Conservation (phyloP, 1,140 invertebrate species). For the Calephelis virginiensis region DNA sequence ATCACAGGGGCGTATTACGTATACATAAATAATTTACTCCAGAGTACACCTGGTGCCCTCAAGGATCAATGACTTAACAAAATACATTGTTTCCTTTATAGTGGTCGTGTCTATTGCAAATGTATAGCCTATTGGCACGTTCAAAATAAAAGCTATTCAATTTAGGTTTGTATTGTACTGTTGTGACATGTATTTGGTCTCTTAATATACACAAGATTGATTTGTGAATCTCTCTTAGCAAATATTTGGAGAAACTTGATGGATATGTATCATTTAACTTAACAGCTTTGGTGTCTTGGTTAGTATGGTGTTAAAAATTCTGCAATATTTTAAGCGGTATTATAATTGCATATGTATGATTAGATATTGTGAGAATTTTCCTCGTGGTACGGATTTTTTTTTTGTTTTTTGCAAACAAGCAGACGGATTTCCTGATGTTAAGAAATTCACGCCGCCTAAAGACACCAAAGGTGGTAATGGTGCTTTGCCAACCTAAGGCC, state of each 20-base stretch:
- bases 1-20: too few relatives aligned
- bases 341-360: too few relatives aligned
- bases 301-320: too few relatives aligned
- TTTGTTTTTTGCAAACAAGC: too few relatives aligned
- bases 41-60: constrained; percentile 12
- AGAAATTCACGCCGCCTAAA: too few relatives aligned
- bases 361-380: too few relatives aligned
- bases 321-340: too few relatives aligned
- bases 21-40: not conserved
- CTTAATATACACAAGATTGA: constrained; percentile 61
- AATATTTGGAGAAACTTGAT: constrained; percentile 33
- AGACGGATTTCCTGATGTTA: too few relatives aligned
- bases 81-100: constrained; percentile 32
- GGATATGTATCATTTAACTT: constrained; percentile 9
- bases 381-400: too few relatives aligned
- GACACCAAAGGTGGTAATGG: too few relatives aligned
- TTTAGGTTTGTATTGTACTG: constrained; percentile 40
- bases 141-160: constrained; percentile 27
- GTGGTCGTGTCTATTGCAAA: constrained; percentile 31
- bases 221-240: constrained; percentile 37
- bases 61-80: constrained; percentile 18
- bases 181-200: constrained; percentile 51
- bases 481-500: too few relatives aligned
- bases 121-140: constrained; percentile 31
- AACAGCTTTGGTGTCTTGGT: not conserved